Conservation (phyloP, 2,888 invertebrate genomes). For the Eristalis intricaria region DNA sequence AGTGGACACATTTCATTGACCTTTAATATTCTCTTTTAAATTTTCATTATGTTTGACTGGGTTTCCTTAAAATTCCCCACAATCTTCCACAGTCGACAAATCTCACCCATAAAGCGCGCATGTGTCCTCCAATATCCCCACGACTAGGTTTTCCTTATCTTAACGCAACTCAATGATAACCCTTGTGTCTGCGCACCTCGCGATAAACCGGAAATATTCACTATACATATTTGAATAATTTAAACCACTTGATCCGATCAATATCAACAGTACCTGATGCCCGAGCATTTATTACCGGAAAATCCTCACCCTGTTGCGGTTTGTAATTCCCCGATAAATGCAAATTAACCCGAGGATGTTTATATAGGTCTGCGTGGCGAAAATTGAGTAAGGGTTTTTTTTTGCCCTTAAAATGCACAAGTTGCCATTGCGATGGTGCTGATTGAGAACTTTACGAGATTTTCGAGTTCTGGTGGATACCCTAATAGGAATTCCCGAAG, state of each 20-base stretch:
- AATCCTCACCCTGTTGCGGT: neutral
- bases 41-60: no score
- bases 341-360: constrained; percentile 1
- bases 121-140: neutral
- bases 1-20: no score
- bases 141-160: neutral
- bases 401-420: neutral
- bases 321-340: constrained; percentile 11
- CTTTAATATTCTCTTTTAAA: no score
- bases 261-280: neutral
- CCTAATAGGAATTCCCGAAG: no score
- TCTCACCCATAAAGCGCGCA: neutral
- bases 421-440: neutral
- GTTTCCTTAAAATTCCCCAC: no score
- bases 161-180: neutral
- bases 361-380: neutral
- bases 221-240: neutral
- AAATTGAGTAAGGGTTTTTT: neutral
- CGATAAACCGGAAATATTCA: neutral
- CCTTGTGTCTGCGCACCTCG: neutral
- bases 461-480: neutral
- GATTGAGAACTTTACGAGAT: neutral
- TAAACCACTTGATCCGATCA: constrained; percentile 8
- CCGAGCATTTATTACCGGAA: constrained; percentile 22
- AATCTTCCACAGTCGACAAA: no score